Base-by-base conservation (phyloP, 2,797 vertebrate genomes). In the Poeciliopsis presidionis region DNA sequence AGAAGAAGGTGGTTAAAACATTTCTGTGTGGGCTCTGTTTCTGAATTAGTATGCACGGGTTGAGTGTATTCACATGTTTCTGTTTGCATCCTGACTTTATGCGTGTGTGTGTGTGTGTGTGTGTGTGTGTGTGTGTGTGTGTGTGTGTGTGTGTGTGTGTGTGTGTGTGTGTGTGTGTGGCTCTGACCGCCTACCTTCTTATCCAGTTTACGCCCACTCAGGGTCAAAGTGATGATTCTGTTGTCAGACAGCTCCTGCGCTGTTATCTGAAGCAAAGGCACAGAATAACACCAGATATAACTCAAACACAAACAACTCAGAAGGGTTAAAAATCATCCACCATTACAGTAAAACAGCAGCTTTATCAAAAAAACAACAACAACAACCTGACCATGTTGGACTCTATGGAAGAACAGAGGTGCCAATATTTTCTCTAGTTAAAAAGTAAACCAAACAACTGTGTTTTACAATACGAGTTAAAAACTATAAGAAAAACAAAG, bases 161-260 rank as follows among this genome's bases (percentile, higher is more conserved):
- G 80, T 6, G 47, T 49, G 47, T 2, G 63, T 76, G 78, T 73
- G 53, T 79, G 73, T 75, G 75, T 83, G 75, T 79, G 84, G 70
- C 73, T 86, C 69, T 43, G 75, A 75, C 84, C 77, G 63, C 91
- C 90, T 88, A 99, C 98, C 97, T 99, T 99, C 93, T 99, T 99
- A 93, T 99, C 98, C 95, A 99, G 95, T 87, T 98, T 99, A 84
- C 97, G 96, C 91, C 98, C 98, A 4, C 97, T 97, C 95, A 99
- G 92, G 86, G 95, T 97, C 90, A 99, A 94, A 1, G 97, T 98
- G 90, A 99, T 97, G 96, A 99, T 97, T 79, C 97, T 97, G 95
- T 99, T 99, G 93, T 99, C 98, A 0, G 97, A 98, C 89, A 99
- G 95, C 93, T 99, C 98, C 93, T 98, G 98, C 72, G 98, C 98